Evolutionary conservation across 2,888 invertebrate species (phyloP), one percentile per base, ranked within the genome.

Genomic region (Ceriagrion tenellum): DNA sequence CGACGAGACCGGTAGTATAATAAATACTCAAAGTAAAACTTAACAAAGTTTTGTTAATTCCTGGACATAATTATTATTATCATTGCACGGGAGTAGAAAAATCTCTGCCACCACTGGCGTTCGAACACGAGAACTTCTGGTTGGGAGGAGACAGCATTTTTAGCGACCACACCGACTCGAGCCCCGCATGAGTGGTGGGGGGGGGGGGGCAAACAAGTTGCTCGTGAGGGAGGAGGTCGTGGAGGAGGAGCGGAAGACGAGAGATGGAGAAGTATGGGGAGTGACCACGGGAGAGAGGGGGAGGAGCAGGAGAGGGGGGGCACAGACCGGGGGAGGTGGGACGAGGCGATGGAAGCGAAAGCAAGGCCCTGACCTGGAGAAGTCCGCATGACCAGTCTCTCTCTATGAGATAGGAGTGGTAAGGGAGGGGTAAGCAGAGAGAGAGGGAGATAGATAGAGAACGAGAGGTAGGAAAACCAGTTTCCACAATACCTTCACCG

Each of bases 361-460:
- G 89, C 55, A 10, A 89, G 69, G 93, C 93, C 93, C 40, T 93
- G 93, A 93, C 93, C 93, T 93, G 93, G 47, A 69, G 93, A 93
- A 91, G 90, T 59, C 89, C 89, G 55, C 89, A 55, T 89, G 89
- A 89, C 89, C 89, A 89, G 89, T 89, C 89, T 47, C n/a, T 18
- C 10, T 12, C 0, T 55, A 16, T 16, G 35, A 30, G 35, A 26
- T 0, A 30, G 35, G 18, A 10, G 35, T 10, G 12, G 69, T 69
- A 13, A 6, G 81, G 35, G 35, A 35, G 35, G 10, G 69, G n/a
- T 2, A 35, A 16, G 69, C 8, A 35, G 6, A 13, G 35, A 30
- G 74, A 18, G 74, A 30, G n/a, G n/a, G n/a, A n/a, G n/a, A n/a
- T n/a, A n/a, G n/a, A n/a, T n/a, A n/a, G n/a, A n/a, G n/a, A n/a